Conservation (phyloP, 2,113 vertebrate species). For the Turnix velox region DNA sequence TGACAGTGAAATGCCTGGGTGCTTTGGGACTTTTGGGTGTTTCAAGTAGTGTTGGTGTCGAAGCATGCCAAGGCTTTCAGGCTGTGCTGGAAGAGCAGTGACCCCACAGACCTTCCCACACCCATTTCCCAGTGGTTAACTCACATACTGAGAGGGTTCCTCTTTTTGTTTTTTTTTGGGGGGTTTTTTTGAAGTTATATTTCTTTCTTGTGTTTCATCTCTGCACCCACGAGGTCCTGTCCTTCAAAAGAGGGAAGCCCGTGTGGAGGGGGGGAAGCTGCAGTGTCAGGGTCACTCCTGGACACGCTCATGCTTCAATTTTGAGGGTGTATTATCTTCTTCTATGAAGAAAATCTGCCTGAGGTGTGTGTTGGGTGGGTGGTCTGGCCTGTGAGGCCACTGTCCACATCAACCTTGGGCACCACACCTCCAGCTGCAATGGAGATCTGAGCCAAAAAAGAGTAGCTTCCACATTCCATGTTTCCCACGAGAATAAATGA, state of each 20-base stretch:
- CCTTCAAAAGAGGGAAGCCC: background rate
- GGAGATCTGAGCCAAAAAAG: background rate
- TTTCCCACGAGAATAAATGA: background rate
- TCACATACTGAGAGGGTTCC: too few relatives aligned
- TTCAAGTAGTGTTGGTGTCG: background rate
- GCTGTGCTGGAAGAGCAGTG: background rate
- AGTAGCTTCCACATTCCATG: background rate
- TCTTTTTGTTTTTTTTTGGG: too few relatives aligned
- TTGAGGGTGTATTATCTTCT: fast-evolving
- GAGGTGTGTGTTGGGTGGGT: too few relatives aligned
- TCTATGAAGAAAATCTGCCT: background rate
- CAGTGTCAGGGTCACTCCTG: background rate
- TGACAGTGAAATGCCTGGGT: background rate
- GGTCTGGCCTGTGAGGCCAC: too few relatives aligned
- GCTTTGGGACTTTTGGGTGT: background rate
- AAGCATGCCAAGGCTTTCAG: background rate
- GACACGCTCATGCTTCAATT: fast-evolving
- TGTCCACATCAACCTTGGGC: background rate
- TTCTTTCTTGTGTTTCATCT: background rate
- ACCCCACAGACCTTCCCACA: background rate
- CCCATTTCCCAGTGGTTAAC: background rate
- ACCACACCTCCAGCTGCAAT: background rate
- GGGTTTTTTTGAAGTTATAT: background rate
- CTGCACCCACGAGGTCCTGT: fast-evolving
- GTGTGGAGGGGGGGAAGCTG: background rate